Base-by-base conservation (phyloP, 2,888 invertebrate species). In the Scrobipalpa costella region DNA sequence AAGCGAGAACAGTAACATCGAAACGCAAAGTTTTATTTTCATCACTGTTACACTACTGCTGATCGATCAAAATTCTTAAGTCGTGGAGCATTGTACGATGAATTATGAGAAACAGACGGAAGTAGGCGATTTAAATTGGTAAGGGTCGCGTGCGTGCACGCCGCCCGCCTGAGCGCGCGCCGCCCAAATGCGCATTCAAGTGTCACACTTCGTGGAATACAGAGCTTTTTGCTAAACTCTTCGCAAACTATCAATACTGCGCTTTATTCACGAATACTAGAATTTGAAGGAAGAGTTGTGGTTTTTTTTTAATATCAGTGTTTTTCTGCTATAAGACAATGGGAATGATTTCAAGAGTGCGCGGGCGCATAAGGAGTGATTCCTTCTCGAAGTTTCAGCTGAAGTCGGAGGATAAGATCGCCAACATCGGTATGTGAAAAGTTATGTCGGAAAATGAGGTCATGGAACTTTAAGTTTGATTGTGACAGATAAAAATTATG, bases 291-390 rank as follows among this genome's bases (percentile, higher is more conserved):
- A n/a, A n/a, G n/a, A n/a, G n/a, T n/a, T n/a, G n/a, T n/a, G n/a
- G n/a, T n/a, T n/a, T n/a, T n/a, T n/a, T 50, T 27, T 55, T 2
- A 13, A 2, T 27, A 27, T n/a, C 7, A 55, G 21, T 21, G 21
- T 21, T 13, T n/a, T 13, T 11, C 33, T 33, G n/a, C n/a, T 9
- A 13, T 34, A 27, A 55, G 33, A 33, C 19, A 69, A 95, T 95
- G 95, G 95, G 94, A 62, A 94, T 95, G 94, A 94, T 95, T 75
- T 94, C 94, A 38, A 90, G 94, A 75, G 94, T 95, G 73, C 90
- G 95, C 57, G 93, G 94, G n/a, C 90, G 95, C 64, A 90, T 94
- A 58, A 92, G 94, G 73, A 92, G 93, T 78, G 93, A 93, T 77
- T 93, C 94, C 47, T 89, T 94, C 80, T 92, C 93, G 75, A 94